phyloP scores from a whole-genome alignment of 2,113 vertebrate species.

The Neoarius graeffei region DNA sequence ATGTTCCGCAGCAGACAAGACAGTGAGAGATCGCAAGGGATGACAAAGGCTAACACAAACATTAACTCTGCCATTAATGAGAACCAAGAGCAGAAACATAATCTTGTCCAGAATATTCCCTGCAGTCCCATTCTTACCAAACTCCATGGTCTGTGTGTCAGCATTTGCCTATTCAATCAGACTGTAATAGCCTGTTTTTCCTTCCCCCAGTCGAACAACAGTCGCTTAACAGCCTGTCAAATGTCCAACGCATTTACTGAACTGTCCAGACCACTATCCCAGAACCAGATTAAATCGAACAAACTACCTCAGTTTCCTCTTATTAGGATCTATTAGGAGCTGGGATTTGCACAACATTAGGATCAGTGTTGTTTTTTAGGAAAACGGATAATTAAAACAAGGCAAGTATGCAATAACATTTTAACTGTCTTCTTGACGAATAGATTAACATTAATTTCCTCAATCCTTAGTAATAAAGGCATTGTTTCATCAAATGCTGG shows the following conservation, averaged over 20 bases:
- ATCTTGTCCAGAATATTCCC: slow-evolving; percentile 10
- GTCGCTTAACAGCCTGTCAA: slow-evolving; percentile 32
- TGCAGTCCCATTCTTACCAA: slow-evolving; percentile 3
- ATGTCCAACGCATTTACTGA: slow-evolving; percentile 27
- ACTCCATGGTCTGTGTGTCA: background rate
- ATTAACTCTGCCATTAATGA: slow-evolving; percentile 43
- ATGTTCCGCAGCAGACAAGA: slow-evolving; percentile 47
- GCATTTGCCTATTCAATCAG: slow-evolving; percentile 33
- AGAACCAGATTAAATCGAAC: slow-evolving; percentile 16
- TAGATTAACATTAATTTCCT: background rate
- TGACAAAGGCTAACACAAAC: slow-evolving; percentile 57
- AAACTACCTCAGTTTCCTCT: slow-evolving; percentile 3
- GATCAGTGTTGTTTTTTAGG: background rate
- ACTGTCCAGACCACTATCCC: background rate
- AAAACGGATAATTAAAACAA: background rate
- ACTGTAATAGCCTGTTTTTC: slow-evolving; percentile 22
- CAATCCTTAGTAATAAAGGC: slow-evolving; percentile 2
- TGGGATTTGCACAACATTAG: background rate
- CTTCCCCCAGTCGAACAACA: slow-evolving; percentile 8
- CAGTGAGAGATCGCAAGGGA: slow-evolving; percentile 17
- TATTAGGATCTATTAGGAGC: slow-evolving; percentile 7
- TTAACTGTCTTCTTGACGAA: background rate
- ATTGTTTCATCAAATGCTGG: slow-evolving; percentile 24
- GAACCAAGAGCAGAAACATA: slow-evolving; percentile 25
- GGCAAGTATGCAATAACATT: background rate